Conservation (phyloP, 1,140 invertebrate species). For the Catajapyx aquilonaris region DNA sequence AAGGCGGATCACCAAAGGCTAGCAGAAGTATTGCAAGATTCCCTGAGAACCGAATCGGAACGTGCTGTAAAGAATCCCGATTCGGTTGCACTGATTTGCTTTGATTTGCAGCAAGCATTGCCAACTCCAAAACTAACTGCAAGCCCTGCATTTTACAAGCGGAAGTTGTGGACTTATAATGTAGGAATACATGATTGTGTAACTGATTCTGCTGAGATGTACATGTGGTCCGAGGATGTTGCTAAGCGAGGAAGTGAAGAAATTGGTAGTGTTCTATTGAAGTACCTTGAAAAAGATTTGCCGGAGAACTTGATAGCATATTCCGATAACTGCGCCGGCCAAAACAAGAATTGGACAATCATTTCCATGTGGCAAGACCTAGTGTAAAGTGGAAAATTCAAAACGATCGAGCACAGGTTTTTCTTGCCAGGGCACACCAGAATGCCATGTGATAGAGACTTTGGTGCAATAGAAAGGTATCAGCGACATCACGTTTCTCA, state of each 20-base stretch:
- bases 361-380: neutral
- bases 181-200: slow-evolving; percentile 2
- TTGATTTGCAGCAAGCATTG: slow-evolving; percentile 6
- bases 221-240: neutral
- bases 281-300: neutral
- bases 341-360: slow-evolving; percentile 2
- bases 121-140: slow-evolving; percentile 5
- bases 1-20: no score
- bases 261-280: neutral
- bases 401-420: slow-evolving; percentile 1
- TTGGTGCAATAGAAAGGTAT: neutral
- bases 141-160: slow-evolving; percentile 4
- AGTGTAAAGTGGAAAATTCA: neutral
- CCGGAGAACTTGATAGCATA: neutral
- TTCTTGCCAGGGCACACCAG: neutral
- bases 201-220: neutral
- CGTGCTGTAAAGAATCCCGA: no score
- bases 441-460: neutral
- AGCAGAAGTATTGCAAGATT: no score
- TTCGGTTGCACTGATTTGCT: no score
- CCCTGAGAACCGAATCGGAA: no score
- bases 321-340: neutral
- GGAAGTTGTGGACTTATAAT: slow-evolving; percentile 6
- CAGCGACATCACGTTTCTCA: neutral
- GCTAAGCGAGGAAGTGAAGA: neutral